A percentile compares a stretch with the other conserved stretches of the same genome.
phyloP scores from a whole-genome alignment of 1,140 invertebrate genomes.

The Dreissena polymorpha region DNA sequence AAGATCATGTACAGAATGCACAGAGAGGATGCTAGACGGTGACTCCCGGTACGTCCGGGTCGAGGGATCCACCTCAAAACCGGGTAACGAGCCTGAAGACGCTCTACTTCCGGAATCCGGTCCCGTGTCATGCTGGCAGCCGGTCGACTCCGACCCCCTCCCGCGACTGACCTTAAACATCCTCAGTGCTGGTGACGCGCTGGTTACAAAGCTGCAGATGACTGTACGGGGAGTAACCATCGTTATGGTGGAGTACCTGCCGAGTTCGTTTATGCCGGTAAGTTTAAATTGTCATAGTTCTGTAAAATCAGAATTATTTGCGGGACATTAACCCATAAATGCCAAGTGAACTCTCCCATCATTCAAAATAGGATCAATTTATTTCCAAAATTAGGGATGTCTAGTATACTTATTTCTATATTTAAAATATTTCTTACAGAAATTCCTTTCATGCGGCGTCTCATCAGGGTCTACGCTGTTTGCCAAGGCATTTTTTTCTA shows the following conservation, averaged over 20 bases:
- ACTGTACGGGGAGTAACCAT: conserved; percentile 34
- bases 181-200: conserved; percentile 34
- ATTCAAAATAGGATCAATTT: too few relatives aligned
- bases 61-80: conserved; percentile 36
- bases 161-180: conserved; percentile 19
- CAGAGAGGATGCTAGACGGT: conserved; percentile 43
- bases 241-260: conserved; percentile 45
- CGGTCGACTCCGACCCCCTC: neutral
- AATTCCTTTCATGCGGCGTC: too few relatives aligned
- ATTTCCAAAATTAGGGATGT: too few relatives aligned
- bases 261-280: conserved; percentile 36
- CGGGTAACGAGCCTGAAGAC: conserved; percentile 33
- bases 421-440: too few relatives aligned
- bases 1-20: conserved; percentile 20
- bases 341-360: too few relatives aligned
- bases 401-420: too few relatives aligned
- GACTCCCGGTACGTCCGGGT: conserved; percentile 37
- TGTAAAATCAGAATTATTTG: too few relatives aligned
- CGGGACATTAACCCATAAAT: too few relatives aligned
- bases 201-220: conserved; percentile 27
- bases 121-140: conserved; percentile 34
- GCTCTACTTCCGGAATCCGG: conserved; percentile 27
- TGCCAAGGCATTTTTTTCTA: too few relatives aligned
- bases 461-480: too few relatives aligned
- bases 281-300: neutral